These are phyloP conservation scores for Cardiocondyla obscurior DNA, from an alignment of 1,140 invertebrate genomes.

Conservation along the genomic window DNA sequence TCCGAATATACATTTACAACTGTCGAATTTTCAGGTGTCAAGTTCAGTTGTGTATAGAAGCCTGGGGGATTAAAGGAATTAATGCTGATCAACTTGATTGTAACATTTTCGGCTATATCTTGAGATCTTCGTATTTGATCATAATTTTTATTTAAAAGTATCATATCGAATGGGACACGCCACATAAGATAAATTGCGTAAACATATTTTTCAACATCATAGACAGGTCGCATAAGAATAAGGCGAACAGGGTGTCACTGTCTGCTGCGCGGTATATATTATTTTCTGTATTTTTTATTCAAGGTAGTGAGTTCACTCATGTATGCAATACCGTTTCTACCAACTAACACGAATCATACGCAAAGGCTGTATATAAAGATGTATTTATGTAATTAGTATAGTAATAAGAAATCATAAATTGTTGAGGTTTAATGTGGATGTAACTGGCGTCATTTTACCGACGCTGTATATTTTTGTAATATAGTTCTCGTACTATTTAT, in stretches of 20 bases:
- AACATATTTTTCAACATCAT: constrained; percentile 23
- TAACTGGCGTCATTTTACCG: constrained; percentile 54
- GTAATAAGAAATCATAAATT: constrained; percentile 57
- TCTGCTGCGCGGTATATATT: constrained; percentile 33
- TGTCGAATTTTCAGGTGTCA: constrained; percentile 85
- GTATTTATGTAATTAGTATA: constrained; percentile 84
- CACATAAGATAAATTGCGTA: constrained; percentile 26
- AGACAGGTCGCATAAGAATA: constrained; percentile 1
- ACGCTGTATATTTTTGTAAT: constrained; percentile 79
- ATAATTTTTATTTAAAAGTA: constrained; percentile 44
- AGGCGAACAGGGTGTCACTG: not conserved
- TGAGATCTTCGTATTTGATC: constrained; percentile 74
- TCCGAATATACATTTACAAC: constrained; percentile 25
- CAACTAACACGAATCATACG: constrained; percentile 55
- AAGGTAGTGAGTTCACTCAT: constrained; percentile 38
- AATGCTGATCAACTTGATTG: constrained; percentile 81
- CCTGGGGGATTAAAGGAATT: constrained; percentile 71
- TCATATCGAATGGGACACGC: constrained; percentile 17
- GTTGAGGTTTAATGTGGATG: constrained; percentile 24
- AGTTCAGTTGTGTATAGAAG: constrained; percentile 90
- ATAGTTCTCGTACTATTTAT: constrained; percentile 76
- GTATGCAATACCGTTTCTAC: constrained; percentile 55
- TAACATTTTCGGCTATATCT: constrained; percentile 77
- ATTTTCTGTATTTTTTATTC: constrained; percentile 42
- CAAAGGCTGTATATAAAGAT: constrained; percentile 79